phyloP scores from a whole-genome alignment of 2,888 invertebrate genomes.

The Falcaria lacertinaria region DNA sequence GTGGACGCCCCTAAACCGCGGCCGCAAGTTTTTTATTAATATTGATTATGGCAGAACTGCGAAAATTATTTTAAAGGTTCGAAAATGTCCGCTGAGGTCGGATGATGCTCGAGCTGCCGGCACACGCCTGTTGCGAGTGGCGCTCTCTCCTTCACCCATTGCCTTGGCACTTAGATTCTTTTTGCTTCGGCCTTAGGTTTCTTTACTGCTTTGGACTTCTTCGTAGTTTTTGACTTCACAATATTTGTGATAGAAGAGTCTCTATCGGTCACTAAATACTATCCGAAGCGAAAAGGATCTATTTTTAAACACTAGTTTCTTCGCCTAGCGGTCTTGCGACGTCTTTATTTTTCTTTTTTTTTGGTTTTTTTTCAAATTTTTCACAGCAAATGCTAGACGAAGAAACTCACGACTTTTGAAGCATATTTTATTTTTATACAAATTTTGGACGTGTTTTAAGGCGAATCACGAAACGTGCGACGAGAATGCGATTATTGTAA shows the following conservation, averaged over 20 bases:
- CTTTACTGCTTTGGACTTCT: not conserved
- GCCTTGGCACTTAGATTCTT: not conserved
- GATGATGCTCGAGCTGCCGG: conserved; percentile 44
- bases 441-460: conserved; percentile 30
- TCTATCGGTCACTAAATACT: not conserved
- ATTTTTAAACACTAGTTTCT: conserved; percentile 37
- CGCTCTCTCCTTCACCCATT: not conserved
- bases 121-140: not conserved
- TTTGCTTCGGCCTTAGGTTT: not conserved
- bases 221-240: not conserved
- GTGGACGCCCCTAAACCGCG: conserved; percentile 72
- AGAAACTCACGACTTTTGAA: conserved; percentile 30
- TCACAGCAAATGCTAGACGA: conserved; percentile 51
- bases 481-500: conserved; percentile 47
- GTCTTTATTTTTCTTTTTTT: conserved; percentile 25
- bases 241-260: not conserved
- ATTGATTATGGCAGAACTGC: conserved; percentile 72
- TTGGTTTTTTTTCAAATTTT: conserved; percentile 41
- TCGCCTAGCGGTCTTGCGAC: conserved; percentile 53
- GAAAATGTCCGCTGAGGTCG: conserved; percentile 73
- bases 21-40: conserved; percentile 59
- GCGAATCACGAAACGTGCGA: conserved; percentile 32
- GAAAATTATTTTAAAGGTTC: conserved; percentile 65
- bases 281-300: not conserved
- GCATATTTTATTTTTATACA: conserved; percentile 16